Evolutionary conservation across 2,888 invertebrate species (phyloP).

Genomic region (Spisula subtruncata): DNA sequence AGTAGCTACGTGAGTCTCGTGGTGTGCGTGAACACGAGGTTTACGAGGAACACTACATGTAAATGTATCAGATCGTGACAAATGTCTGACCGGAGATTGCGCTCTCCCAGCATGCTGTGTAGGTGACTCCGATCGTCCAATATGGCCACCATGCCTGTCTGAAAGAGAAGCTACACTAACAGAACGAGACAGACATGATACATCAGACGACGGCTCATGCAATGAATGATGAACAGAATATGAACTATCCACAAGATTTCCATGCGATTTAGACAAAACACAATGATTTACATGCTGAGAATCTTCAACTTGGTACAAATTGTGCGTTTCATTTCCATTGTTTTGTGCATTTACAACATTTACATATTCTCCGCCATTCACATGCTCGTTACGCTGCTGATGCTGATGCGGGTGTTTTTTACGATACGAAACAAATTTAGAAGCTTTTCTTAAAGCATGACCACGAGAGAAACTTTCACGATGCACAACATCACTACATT

Average conservation of each 20-base stretch:
- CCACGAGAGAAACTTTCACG: constrained; percentile 59
- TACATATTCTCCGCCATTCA: constrained; percentile 29
- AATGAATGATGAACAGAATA: constrained; percentile 43
- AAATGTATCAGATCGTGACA: constrained; percentile 69
- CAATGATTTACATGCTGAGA: constrained; percentile 58
- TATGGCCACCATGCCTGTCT: constrained; percentile 44
- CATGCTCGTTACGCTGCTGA: constrained; percentile 53
- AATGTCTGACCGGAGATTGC: constrained; percentile 66
- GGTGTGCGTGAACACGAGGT: constrained; percentile 53
- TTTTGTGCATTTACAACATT: constrained; percentile 39
- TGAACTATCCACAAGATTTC: constrained; percentile 58
- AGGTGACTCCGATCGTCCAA: constrained; percentile 48
- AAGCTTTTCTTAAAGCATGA: constrained; percentile 55
- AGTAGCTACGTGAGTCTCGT: constrained; percentile 57
- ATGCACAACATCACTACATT: constrained; percentile 2
- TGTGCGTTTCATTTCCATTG: constrained; percentile 17
- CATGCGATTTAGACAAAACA: constrained; percentile 62
- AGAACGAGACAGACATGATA: constrained; percentile 51
- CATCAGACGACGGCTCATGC: constrained; percentile 64
- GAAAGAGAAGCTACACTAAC: constrained; percentile 58
- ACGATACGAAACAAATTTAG: constrained; percentile 68
- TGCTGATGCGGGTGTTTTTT: constrained; percentile 58
- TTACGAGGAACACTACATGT: constrained; percentile 64
- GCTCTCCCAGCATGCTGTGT: constrained; percentile 55
- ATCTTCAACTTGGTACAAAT: constrained; percentile 29